Evolutionary conservation across 2,888 invertebrate genomes (phyloP), one percentile per base, ranked within the genome.

Genomic region (Maniola hyperantus): DNA sequence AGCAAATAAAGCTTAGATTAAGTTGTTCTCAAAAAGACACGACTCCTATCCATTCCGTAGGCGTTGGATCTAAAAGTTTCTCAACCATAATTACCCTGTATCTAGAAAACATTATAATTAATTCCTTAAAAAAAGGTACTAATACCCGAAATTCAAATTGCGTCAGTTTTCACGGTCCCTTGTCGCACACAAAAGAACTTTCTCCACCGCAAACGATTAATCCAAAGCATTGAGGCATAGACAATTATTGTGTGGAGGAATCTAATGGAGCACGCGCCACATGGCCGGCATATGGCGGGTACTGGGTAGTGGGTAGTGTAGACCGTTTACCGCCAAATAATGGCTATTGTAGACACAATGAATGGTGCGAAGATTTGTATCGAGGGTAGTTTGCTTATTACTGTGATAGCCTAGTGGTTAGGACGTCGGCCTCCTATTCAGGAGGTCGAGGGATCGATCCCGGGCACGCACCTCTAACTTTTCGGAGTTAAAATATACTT

Each of bases 221-320:
- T 74, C 72, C 69, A 68, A 73, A 72, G 77, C 82, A 77, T 73
- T 76, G 78, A 74, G 64, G 79, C 84, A 78, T 83, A 79, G 79
- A 83, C 76, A 79, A 81, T 82, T 77, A 72, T 66, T 70, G 73
- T 68, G 53, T 50, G 66, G 69, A 74, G 68, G 72, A 65, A 69
- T 72, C 72, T 74, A 76, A 74, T 75, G 73, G 74, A 26, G 20
- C 70, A 72, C 70, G 68, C 63, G 76, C 82, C 89, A 89, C 87
- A 89, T 90, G 89, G 79, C 82, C 70, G 74, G 76, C 89, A 89
- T 86, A 88, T 90, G 90, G 83, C 78, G 73, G 69, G 64, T 70
- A 26, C 26, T 26, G 26, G 69, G 64, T 70, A 73, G 77, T 26
- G 26, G 69, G 64, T 70, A 73, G 77, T 76, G 73, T 75, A 75